phyloP scores from a whole-genome alignment of 2,797 vertebrate species.

The Hemibagrus guttatus region DNA sequence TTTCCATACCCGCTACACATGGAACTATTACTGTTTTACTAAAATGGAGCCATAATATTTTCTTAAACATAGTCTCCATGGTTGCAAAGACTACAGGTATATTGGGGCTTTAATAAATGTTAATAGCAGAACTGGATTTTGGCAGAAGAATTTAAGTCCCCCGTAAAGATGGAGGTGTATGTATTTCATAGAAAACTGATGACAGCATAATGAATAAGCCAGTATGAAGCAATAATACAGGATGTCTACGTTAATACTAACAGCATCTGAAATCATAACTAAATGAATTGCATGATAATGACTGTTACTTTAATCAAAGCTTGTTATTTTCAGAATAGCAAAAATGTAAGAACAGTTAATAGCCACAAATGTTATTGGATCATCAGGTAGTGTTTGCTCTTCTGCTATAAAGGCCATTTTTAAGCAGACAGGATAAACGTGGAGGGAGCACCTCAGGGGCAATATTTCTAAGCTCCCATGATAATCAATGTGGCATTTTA shows the following conservation, averaged over 20 bases:
- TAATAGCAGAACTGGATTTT: not conserved
- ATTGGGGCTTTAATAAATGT: not conserved
- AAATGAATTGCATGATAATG: not conserved
- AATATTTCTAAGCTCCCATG: not conserved
- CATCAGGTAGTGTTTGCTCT: not conserved
- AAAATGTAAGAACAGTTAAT: not conserved
- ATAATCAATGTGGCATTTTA: conserved; percentile 4
- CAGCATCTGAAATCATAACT: not conserved
- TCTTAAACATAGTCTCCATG: not conserved
- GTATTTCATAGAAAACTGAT: not conserved
- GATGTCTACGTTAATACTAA: not conserved
- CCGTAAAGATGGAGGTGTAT: not conserved
- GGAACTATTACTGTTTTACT: not conserved
- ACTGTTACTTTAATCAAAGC: not conserved
- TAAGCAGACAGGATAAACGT: not conserved
- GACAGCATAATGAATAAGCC: not conserved
- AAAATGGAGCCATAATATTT: not conserved
- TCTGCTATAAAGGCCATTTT: not conserved
- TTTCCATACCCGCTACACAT: too few relatives aligned
- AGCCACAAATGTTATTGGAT: not conserved
- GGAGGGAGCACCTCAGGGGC: not conserved
- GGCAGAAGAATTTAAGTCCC: not conserved
- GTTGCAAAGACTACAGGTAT: not conserved
- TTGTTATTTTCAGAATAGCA: not conserved
- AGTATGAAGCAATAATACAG: not conserved